Conservation (phyloP, 2,113 vertebrate species). For the Cheilinus undulatus region DNA sequence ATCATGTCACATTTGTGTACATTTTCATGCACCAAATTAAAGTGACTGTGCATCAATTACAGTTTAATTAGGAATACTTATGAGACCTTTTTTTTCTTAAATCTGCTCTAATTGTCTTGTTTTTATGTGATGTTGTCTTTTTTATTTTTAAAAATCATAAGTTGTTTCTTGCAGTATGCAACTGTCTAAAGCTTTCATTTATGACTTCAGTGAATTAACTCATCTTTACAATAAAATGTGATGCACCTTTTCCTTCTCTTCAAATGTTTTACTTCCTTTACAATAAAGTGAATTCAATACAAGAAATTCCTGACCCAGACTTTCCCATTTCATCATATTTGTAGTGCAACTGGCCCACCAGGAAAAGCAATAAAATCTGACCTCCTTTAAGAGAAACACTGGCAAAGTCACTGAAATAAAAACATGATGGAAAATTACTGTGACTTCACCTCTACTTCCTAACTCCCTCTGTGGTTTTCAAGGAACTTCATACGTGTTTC, state of each 20-base stretch:
- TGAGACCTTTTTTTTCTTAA: too few relatives aligned
- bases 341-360: background rate
- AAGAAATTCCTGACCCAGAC: background rate
- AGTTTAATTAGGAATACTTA: too few relatives aligned
- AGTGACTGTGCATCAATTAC: too few relatives aligned
- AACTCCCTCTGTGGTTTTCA: background rate
- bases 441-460: accelerated
- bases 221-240: background rate
- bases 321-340: background rate
- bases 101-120: too few relatives aligned
- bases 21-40: background rate
- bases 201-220: too few relatives aligned
- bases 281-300: too few relatives aligned
- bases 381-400: background rate
- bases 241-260: background rate
- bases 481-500: background rate
- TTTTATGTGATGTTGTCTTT: too few relatives aligned
- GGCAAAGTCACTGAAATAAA: background rate
- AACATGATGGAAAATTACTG: background rate
- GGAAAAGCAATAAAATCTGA: background rate
- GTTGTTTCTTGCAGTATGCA: too few relatives aligned
- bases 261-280: too few relatives aligned
- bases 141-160: too few relatives aligned
- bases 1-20: background rate
- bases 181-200: too few relatives aligned